Evolutionary conservation across 2,888 invertebrate genomes (phyloP), one percentile per base, ranked within the genome.

Genomic region (Dendrolimus pini): DNA sequence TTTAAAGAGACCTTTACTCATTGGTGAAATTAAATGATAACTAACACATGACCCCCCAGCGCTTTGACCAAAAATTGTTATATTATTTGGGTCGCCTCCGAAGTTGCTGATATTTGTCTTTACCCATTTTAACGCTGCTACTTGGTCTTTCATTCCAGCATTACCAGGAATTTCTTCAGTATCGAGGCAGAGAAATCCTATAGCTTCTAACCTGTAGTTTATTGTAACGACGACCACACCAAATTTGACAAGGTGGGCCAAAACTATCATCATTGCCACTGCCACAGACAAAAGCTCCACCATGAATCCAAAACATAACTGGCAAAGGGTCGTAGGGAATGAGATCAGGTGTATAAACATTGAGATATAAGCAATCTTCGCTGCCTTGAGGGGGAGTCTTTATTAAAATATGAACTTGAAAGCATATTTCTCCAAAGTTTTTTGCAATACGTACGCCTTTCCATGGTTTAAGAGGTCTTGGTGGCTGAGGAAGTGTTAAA

Each of bases 311-410:
- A 14, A 81, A 63, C 77, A 82, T 80, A n/a, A 82, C 80, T 0
- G 80, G 76, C 0, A 72, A 55, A 3, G 68, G 69, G 53, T 64
- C 53, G 0, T 53, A 12, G 2, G 79, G 73, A 7, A 63, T 67
- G 0, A 77, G 2, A 13, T 69, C 62, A 7, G 79, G 78, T 0
- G 81, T 68, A 57, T 83, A 82, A 0, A 83, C 71, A 58, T 83
- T 83, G 3, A 83, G 69, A 60, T 77, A 82, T 6, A 83, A 65
- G 56, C 82, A 82, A 61, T 83, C 82, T 65, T 83, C 83, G 54
- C 68, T 73, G 1, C 83, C 82, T 0, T 60, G 58, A 2, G 67
- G 55, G 0, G 59, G 7, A 1, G 54, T 41, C 0, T 61, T 59
- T 7, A 59, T 56, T 55, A 9, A 68, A 52, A 41, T 30, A 30